These are phyloP conservation scores for Endotricha flammealis DNA, from an alignment of 2,888 invertebrate genomes.

Conservation along the genomic window DNA sequence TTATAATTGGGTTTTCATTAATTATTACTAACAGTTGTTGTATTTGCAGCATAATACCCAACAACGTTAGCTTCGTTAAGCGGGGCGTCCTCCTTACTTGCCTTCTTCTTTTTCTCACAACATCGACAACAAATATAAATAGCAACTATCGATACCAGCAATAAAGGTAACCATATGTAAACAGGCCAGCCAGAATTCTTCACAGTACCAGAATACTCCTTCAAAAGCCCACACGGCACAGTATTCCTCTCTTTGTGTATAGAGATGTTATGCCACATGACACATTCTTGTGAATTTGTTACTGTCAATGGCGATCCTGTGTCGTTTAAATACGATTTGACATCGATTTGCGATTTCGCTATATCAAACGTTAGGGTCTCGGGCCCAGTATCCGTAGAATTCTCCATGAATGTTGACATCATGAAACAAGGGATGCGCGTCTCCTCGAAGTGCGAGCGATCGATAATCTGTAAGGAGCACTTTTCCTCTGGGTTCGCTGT, in stretches of 20 bases:
- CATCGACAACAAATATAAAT: constrained; percentile 49
- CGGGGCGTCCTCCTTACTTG: constrained; percentile 40
- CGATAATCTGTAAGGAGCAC: constrained; percentile 59
- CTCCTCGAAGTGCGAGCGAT: constrained; percentile 50
- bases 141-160: constrained; percentile 41
- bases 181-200: constrained; percentile 52
- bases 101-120: constrained; percentile 41
- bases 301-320: constrained; percentile 41
- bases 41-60: constrained; percentile 40
- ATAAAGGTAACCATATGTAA: constrained; percentile 59
- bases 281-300: constrained; percentile 50
- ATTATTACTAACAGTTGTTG: constrained; percentile 2
- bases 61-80: constrained; percentile 37
- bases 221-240: constrained; percentile 55
- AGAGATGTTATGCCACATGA: constrained; percentile 61
- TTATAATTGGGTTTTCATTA: too few species aligned
- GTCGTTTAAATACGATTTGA: constrained; percentile 39
- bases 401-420: constrained; percentile 60
- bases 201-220: constrained; percentile 58
- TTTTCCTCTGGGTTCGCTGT: constrained; percentile 40
- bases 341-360: constrained; percentile 45
- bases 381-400: constrained; percentile 28
- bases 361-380: constrained; percentile 46
- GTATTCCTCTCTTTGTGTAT: constrained; percentile 38
- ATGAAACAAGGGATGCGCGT: constrained; percentile 58